A percentile compares a stretch with the other conserved stretches of the same genome.
phyloP scores from a whole-genome alignment of 2,113 vertebrate genomes.

The Pitta sordida region DNA sequence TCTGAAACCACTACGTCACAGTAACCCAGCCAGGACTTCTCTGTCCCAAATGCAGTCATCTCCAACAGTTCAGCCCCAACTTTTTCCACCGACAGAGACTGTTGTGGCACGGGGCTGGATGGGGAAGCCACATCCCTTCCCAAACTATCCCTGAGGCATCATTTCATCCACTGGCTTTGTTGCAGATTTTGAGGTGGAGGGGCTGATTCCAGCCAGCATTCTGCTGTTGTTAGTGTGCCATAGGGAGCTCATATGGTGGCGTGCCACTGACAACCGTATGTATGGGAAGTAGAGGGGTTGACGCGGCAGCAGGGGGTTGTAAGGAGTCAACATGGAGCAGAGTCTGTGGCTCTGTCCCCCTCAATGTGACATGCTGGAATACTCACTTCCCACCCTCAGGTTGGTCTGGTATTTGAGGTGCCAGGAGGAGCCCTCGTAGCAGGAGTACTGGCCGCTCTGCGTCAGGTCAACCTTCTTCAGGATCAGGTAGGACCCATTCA shows the following conservation, averaged over 20 bases:
- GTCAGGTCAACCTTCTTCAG: slow-evolving; percentile 81
- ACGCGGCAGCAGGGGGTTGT: background rate
- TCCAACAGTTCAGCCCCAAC: background rate
- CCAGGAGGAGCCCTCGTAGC: slow-evolving; percentile 91
- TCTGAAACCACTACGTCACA: background rate
- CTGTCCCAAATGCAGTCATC: background rate
- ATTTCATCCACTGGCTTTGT: background rate
- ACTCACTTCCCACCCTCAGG: slow-evolving; percentile 91
- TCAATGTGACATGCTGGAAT: background rate
- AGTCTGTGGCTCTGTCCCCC: background rate
- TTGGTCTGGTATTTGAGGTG: slow-evolving; percentile 86
- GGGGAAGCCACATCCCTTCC: background rate
- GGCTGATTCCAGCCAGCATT: background rate
- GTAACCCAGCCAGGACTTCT: background rate
- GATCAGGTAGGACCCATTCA: slow-evolving; percentile 81
- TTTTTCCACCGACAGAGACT: background rate
- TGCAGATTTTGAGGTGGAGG: background rate
- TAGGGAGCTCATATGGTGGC: rapidly evolving
- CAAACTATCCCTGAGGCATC: background rate
- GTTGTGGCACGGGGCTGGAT: background rate
- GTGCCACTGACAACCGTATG: rapidly evolving
- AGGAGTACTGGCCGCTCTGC: slow-evolving; percentile 88
- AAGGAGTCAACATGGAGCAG: background rate
- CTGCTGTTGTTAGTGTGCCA: background rate
- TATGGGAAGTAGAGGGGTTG: rapidly evolving